These are phyloP conservation scores for Drosophila arawakana DNA, from an alignment of 1,140 invertebrate genomes.

Conservation along the genomic window DNA sequence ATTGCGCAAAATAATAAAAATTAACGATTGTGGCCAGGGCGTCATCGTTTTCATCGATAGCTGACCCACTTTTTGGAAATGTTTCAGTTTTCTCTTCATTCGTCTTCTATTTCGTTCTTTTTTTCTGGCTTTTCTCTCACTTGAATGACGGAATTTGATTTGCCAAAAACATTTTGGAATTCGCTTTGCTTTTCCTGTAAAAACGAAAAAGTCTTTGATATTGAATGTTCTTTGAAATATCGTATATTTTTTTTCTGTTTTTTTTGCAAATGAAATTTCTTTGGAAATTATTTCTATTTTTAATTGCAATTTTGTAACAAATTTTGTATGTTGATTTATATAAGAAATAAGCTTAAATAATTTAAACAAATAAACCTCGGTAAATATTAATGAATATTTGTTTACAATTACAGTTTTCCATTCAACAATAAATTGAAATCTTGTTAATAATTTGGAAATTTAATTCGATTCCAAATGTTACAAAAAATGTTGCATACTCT, in stretches of 20 bases:
- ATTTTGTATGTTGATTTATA: too few species aligned
- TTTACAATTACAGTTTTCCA: background rate
- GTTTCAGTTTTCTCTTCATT: background rate
- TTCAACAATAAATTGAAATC: background rate
- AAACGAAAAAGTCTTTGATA: constrained; percentile 28
- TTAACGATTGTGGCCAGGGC: constrained; percentile 41
- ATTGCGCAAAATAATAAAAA: constrained; percentile 49
- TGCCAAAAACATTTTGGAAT: constrained; percentile 26
- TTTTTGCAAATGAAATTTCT: background rate
- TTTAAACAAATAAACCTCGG: too few species aligned
- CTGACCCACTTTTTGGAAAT: constrained; percentile 40
- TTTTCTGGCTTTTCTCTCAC: background rate
- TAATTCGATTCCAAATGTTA: constrained; percentile 9
- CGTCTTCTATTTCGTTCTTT: background rate
- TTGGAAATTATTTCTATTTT: background rate
- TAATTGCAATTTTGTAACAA: too few species aligned
- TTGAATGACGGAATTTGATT: constrained; percentile 34
- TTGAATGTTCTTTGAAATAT: constrained; percentile 23
- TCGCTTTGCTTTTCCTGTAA: constrained; percentile 11
- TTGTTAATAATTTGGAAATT: background rate
- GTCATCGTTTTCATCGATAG: constrained; percentile 33
- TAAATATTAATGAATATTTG: background rate
- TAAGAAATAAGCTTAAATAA: too few species aligned
- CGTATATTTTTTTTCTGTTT: background rate
- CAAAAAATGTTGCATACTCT: constrained; percentile 58